These are phyloP conservation scores for Bombus balteatus DNA, from an alignment of 1,140 invertebrate genomes.

Conservation along the genomic window DNA sequence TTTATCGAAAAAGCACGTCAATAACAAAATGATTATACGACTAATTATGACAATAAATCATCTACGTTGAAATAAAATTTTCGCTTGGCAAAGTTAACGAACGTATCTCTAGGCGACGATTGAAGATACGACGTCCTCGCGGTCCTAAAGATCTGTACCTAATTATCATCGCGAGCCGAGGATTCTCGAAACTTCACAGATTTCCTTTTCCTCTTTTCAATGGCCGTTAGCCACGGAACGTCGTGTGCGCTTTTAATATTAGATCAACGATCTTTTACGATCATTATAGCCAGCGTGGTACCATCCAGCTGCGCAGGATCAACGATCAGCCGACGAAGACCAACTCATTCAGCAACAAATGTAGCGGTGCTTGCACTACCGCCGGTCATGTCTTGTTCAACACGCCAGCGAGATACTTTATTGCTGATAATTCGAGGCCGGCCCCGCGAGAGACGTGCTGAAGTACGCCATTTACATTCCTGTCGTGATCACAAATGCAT, in stretches of 20 bases:
- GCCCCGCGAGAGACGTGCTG: constrained; percentile 44
- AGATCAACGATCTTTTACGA: constrained; percentile 39
- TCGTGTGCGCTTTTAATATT: constrained; percentile 38
- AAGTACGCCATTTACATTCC: constrained; percentile 67
- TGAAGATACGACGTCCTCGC: neutral
- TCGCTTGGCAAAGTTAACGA: neutral
- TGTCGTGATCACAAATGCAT: constrained; percentile 67
- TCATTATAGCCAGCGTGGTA: constrained; percentile 49
- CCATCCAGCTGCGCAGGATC: constrained; percentile 47
- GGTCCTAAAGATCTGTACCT: neutral
- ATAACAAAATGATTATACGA: too few species aligned
- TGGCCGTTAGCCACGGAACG: neutral
- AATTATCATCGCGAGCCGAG: constrained; percentile 23
- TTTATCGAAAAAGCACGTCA: too few species aligned
- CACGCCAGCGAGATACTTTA: constrained; percentile 63
- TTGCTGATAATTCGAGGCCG: constrained; percentile 64
- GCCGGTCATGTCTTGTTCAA: constrained; percentile 63
- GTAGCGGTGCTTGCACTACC: constrained; percentile 62
- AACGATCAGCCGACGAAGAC: constrained; percentile 47
- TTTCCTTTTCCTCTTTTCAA: neutral
- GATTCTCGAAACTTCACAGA: neutral
- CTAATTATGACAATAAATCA: too few species aligned
- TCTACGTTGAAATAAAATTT: neutral
- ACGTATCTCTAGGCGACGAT: neutral
- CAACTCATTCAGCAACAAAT: constrained; percentile 60